Percentiles rank a stretch among this genome's conserved stretches.
Evolutionary conservation across 1,140 invertebrate genomes (phyloP).

Genomic region (Penaeus japonicus): DNA sequence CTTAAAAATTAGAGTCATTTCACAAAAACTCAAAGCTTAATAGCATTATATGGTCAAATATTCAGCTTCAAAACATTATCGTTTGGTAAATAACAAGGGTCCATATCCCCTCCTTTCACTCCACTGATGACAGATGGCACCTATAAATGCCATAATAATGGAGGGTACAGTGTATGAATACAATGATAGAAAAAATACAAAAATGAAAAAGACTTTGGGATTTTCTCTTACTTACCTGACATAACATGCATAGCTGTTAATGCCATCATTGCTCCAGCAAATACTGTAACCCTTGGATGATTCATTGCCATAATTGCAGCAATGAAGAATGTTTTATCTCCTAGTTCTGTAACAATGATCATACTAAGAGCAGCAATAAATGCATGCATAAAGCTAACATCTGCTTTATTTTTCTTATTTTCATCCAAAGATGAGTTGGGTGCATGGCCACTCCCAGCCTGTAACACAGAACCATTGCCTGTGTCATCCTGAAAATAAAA

Average conservation of each 20-base stretch:
- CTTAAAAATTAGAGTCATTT: too few relatives aligned
- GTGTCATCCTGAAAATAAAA: slow-evolving; percentile 35
- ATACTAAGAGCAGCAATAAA: slow-evolving; percentile 94
- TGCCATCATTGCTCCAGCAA: slow-evolving; percentile 90
- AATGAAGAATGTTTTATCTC: slow-evolving; percentile 99
- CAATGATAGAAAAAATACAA: neutral
- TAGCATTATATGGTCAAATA: neutral
- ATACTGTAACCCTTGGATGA: slow-evolving; percentile 91
- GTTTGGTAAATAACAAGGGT: too few relatives aligned
- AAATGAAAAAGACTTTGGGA: too few relatives aligned
- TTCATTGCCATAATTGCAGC: slow-evolving; percentile 99
- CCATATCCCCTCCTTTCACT: neutral
- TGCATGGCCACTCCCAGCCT: neutral
- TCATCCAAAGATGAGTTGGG: slow-evolving; percentile 22
- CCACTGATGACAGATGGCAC: too few relatives aligned
- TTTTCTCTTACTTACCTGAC: slow-evolving; percentile 73
- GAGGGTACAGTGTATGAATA: too few relatives aligned
- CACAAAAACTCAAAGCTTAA: neutral
- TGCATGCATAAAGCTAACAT: slow-evolving; percentile 83
- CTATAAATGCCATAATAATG: too few relatives aligned
- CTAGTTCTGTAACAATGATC: slow-evolving; percentile 96
- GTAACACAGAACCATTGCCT: slow-evolving; percentile 20
- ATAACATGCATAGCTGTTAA: slow-evolving; percentile 94
- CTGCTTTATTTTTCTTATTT: slow-evolving; percentile 1
- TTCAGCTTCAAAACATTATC: too few relatives aligned